phyloP scores from a whole-genome alignment of 2,113 vertebrate species.

The Glaucidium brasilianum region DNA sequence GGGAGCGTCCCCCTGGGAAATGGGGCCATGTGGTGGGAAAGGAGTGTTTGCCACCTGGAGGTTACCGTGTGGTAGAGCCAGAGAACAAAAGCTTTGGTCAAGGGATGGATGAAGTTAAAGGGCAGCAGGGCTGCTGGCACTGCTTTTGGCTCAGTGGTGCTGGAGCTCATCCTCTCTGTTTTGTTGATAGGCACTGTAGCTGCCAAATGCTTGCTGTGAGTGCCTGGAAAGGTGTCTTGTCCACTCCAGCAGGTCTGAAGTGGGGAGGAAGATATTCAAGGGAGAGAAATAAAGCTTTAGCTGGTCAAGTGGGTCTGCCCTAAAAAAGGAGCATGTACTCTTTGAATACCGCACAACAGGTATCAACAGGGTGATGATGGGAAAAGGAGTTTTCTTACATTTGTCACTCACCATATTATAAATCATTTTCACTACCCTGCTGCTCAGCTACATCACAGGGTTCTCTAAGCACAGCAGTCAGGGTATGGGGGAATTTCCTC shows the following conservation, averaged over 20 bases:
- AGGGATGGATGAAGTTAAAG: not conserved
- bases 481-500: not conserved
- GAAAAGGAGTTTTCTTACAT: not conserved
- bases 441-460: not conserved
- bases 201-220: not conserved
- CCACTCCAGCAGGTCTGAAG: not conserved
- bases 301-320: not conserved
- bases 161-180: not conserved
- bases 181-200: not conserved
- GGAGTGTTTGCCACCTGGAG: not conserved
- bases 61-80: not conserved
- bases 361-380: not conserved
- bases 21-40: not conserved
- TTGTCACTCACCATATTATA: not conserved
- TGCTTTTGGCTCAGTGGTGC: not conserved
- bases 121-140: not conserved
- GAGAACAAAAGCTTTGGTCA: not conserved
- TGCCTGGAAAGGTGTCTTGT: not conserved
- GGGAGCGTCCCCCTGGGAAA: not conserved
- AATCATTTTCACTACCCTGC: not conserved
- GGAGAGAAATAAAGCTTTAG: not conserved
- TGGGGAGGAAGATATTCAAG: not conserved
- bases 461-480: not conserved
- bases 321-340: not conserved
- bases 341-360: not conserved